Base-by-base conservation (phyloP, 2,888 invertebrate species). In the Eupithecia inturbata region DNA sequence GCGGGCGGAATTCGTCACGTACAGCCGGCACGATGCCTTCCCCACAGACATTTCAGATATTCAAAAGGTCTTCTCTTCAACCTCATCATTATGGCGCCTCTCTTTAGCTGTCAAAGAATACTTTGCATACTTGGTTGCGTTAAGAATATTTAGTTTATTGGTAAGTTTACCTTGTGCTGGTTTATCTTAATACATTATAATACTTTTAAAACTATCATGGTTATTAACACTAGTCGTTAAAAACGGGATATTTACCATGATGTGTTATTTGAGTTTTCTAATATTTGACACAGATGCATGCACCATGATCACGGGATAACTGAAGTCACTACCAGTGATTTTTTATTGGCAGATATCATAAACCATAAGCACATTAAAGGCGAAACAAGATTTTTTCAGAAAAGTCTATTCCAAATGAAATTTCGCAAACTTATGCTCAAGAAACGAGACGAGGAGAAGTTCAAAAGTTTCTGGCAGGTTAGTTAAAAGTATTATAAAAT, bases 1-100 rank as follows among this genome's bases (percentile, higher is more conserved):
- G 79, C 77, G 75, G 80, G 82, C 76, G 76, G 82, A 85, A 84
- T 84, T 81, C 81, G 85, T 85, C 85, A 85, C 87, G 88, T 87
- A 85, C 81, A 78, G 72, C 75, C 72, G 70, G 79, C 80, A 80
- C 82, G 83, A 82, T 77, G 77, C 82, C 82, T 81, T 77, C 71
- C 79, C 81, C 82, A 70, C 80, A 82, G 85, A 81, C 87, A 88
- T 89, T 89, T 85, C 81, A 87, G 87, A 87, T 88, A 89, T 89
- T 89, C 89, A 89, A 89, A 88, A 85, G 89, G 84, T 78, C 83
- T 78, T 75, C 79, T 82, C 84, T 88, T 89, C 87, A 79, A 79
- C 76, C 78, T 76, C 76, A 80, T 80, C 76, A 76, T 79, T 79
- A 76, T 73, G 72, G 70, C 71, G 73, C 66, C 68, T 76, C 69